Conservation (phyloP, 2,888 invertebrate species). For the Philonicus albiceps region DNA sequence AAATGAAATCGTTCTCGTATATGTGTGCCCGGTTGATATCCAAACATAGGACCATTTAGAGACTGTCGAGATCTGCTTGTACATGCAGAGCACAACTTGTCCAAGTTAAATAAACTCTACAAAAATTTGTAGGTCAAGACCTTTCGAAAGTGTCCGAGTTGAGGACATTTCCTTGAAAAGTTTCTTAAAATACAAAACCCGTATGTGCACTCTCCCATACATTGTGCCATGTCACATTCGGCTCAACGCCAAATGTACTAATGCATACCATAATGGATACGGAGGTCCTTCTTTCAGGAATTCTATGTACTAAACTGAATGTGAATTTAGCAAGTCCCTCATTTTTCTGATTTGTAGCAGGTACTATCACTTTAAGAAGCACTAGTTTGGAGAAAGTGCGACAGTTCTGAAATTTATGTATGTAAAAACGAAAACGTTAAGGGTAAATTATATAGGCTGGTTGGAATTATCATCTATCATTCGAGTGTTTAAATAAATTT, state of each 20-base stretch:
- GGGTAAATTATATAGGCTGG: too few relatives aligned
- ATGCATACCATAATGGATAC: not conserved
- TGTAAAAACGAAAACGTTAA: too few relatives aligned
- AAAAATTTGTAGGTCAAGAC: slow-evolving; percentile 15
- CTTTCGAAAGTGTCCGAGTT: slow-evolving; percentile 5
- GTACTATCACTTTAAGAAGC: not conserved
- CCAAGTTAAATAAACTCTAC: slow-evolving; percentile 15
- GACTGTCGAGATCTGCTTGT: not conserved
- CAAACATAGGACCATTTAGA: not conserved
- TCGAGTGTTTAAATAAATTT: too few relatives aligned
- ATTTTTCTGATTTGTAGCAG: not conserved
- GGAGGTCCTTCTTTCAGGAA: not conserved
- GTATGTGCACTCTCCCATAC: not conserved
- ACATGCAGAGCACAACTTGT: not conserved
- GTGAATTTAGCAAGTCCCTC: not conserved
- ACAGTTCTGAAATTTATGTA: too few relatives aligned
- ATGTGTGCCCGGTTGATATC: not conserved
- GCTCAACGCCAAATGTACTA: not conserved
- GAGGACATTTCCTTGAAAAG: not conserved
- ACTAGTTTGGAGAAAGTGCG: not conserved
- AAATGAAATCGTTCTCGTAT: not conserved
- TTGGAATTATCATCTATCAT: too few relatives aligned
- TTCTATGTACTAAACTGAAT: not conserved
- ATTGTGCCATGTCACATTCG: not conserved
- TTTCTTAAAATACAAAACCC: not conserved